A percentile compares a stretch with the other conserved stretches of the same genome.
Evolutionary conservation across 2,888 invertebrate genomes (phyloP).

Genomic region (Sinopyrophorus schimmeli): DNA sequence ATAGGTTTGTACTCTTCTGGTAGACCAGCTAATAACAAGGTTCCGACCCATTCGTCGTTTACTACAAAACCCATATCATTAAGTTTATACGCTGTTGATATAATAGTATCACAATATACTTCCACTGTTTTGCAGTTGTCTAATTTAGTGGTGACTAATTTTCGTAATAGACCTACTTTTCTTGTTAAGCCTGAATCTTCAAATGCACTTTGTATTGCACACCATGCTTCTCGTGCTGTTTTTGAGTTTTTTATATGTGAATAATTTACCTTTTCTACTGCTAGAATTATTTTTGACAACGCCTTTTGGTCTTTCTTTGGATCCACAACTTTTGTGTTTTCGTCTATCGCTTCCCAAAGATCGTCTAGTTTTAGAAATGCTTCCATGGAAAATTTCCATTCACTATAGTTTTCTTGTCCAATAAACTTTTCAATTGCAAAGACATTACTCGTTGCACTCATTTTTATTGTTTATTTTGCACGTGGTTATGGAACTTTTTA

Average conservation of each 20-base stretch:
- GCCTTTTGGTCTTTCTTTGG: not conserved
- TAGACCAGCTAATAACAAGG: slow-evolving; percentile 40
- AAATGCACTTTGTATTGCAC: slow-evolving; percentile 33
- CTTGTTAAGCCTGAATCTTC: slow-evolving; percentile 40
- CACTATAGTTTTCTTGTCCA: not conserved
- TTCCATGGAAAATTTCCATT: not conserved
- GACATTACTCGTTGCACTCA: not conserved
- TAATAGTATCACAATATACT: slow-evolving; percentile 38
- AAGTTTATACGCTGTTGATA: slow-evolving; percentile 38
- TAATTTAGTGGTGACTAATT: slow-evolving; percentile 33
- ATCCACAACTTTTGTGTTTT: not conserved
- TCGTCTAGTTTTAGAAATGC: slow-evolving; percentile 3
- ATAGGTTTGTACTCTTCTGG: slow-evolving; percentile 40
- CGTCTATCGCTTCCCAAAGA: not conserved
- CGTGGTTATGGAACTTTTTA: too few relatives aligned
- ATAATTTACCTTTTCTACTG: slow-evolving; percentile 35
- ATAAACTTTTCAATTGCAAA: not conserved
- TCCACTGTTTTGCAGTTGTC: slow-evolving; percentile 38
- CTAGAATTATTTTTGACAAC: slow-evolving; percentile 25
- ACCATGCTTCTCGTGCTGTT: slow-evolving; percentile 38
- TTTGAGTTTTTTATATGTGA: slow-evolving; percentile 35
- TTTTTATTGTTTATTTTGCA: too few relatives aligned
- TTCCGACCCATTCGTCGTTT: slow-evolving; percentile 39
- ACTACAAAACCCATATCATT: slow-evolving; percentile 36
- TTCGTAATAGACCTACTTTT: slow-evolving; percentile 37